Evolutionary conservation across 2,888 invertebrate species (phyloP), one percentile per base, ranked within the genome.

Genomic region (Cantharis flavilabris): DNA sequence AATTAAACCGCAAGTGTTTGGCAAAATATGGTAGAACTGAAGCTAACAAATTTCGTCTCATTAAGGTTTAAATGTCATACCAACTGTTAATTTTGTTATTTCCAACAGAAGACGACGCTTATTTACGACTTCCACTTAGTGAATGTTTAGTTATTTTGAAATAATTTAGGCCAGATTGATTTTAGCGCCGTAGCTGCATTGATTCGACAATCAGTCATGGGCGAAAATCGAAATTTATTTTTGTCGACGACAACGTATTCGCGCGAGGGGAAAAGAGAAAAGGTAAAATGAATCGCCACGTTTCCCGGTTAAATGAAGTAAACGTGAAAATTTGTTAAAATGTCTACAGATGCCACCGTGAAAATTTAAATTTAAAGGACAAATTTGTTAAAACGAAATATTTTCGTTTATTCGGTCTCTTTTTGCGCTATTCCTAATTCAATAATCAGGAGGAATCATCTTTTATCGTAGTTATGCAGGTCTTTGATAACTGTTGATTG

Each of bases 241-340:
- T 74, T 71, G 73, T 71, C 71, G 70, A 64, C 76, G 73, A 72
- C 71, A 67, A 64, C 76, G 73, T 76, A 72, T 69, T 63, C 71
- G 71, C 16, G 33, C 20, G 72, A 65, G 63, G 16, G 65, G 71
- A 62, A 26, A 26, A 67, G 70, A 75, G 72, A 73, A 79, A 79
- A 77, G 80, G 79, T 77, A 82, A 80, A 81, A 81, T 81, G 81
- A 82, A 80, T 81, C 80, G 77, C 76, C 73, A 76, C 80, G 79
- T 77, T 81, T 82, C 79, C 80, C 81, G 79, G 79, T 82, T 81
- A 81, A 83, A 81, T 80, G 83, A 82, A 81, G 81, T 82, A 82
- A 83, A 83, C 81, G 83, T 81, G 83, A 80, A 83, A 83, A 84
- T 84, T 83, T 82, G 82, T 76, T 80, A 82, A 83, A 83, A 83